phyloP scores from a whole-genome alignment of 2,888 invertebrate genomes.

The Cephus nigrinus region DNA sequence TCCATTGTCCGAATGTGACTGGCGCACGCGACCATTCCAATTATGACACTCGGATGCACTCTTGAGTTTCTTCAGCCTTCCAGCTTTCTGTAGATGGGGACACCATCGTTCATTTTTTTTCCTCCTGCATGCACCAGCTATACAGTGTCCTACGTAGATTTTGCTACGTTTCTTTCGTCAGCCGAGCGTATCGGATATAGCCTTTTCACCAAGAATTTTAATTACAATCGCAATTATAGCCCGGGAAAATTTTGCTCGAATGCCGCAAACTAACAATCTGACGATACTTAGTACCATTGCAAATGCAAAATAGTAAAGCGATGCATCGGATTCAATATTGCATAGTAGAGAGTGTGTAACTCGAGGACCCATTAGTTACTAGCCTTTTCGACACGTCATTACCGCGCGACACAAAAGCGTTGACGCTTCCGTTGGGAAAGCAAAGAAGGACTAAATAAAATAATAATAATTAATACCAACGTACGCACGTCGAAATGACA shows the following conservation, averaged over 20 bases:
- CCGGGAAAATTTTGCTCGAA: slow-evolving; percentile 48
- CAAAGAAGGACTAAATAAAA: background rate
- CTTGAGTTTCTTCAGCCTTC: slow-evolving; percentile 5
- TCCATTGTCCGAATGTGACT: slow-evolving; percentile 56
- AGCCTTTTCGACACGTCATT: slow-evolving; percentile 40
- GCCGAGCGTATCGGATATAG: slow-evolving; percentile 6
- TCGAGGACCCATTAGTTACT: background rate
- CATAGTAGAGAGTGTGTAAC: slow-evolving; percentile 22
- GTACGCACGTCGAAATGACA: background rate
- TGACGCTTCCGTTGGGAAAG: background rate
- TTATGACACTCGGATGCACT: slow-evolving; percentile 42
- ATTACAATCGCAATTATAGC: slow-evolving; percentile 62
- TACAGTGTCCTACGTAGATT: background rate
- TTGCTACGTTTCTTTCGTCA: background rate
- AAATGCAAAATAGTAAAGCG: background rate
- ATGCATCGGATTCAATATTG: slow-evolving; percentile 25
- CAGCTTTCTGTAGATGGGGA: slow-evolving; percentile 15
- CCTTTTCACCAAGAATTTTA: slow-evolving; percentile 58
- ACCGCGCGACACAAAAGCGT: slow-evolving; percentile 15
- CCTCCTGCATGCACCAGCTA: background rate
- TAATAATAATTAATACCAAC: background rate
- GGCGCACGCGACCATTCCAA: slow-evolving; percentile 62
- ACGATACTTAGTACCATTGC: slow-evolving; percentile 3
- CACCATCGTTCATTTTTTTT: slow-evolving; percentile 15
- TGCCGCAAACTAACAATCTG: slow-evolving; percentile 51